Evolutionary conservation across 2,888 invertebrate species (phyloP), one percentile per base, ranked within the genome.

Genomic region (Watsonalla binaria): DNA sequence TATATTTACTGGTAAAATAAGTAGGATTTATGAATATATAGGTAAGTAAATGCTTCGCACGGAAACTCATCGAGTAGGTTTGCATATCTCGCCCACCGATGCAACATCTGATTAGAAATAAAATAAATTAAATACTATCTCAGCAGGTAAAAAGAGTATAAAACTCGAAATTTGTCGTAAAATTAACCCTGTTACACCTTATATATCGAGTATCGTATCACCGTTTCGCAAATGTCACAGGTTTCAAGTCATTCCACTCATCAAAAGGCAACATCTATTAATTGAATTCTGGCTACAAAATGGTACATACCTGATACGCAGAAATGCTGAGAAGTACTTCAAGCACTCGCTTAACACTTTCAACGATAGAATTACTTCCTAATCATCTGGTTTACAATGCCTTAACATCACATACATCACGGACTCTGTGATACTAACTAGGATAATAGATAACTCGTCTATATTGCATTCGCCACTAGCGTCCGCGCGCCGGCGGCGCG

Each of bases 131-230:
- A 65, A 62, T 58, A 57, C 58, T 74, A 74, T 69, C 60, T 66
- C 69, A 71, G 65, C 68, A 67, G 57, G 60, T 45, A 46, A 52
- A 51, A 46, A 61, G 58, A 59, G 60, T 56, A 66, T 62, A 68
- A 65, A 69, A 69, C 56, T 59, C 63, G 63, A 69, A 76, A 74
- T 63, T 69, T 76, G 72, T 63, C 59, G 65, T 71, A 72, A 81
- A 86, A 83, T 76, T 63, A 86, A 86, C 86, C 86, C 86, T 86
- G 86, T 85, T 68, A 74, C 61, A 78, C 78, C 80, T 80, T 70
- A 70, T 52, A 66, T 61, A 62, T 63, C 61, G 62, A 70, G 61
- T 62, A 61, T 60, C 60, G 62, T 68, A 65, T 63, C 62, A 62
- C 65, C 63, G 61, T 62, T 59, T 61, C 62, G 48, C 46, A 62